Base-by-base conservation (phyloP, 2,113 vertebrate genomes). In the Paradoxurus hermaphroditus region DNA sequence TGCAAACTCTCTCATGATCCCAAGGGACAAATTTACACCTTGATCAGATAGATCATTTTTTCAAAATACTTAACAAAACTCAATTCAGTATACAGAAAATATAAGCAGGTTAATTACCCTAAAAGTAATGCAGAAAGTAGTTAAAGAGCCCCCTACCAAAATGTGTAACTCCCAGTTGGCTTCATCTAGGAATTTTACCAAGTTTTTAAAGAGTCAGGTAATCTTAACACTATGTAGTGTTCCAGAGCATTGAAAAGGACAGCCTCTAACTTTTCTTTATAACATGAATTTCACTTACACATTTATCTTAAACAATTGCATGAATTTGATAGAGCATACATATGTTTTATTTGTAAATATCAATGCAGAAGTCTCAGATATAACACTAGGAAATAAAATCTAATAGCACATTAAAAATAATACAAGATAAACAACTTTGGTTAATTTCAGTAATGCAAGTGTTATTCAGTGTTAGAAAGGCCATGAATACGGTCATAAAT, bases 381-480 rank as follows among this genome's bases (percentile, higher is more conserved):
- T 41, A 65, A 10, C 23, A 14, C 9, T 62, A 36, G 7, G 25
- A 83, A 82, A 77, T 39, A 91, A 5, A 94, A 27, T 62, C 11
- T 81, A 90, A 75, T 72, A 39, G 4, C 12, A 56, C 11, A 59
- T 82, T 78, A 78, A 79, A 88, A 84, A 77, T 29, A 70, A 73
- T 49, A 29, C 4, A 89, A 86, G 25, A 78, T 82, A 39, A 93
- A 67, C 25, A 53, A 34, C 36, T 83, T 3, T 56, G 73, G 41
- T 77, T 96, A 93, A 90, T 95, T 96, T 95, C 44, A 89, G 12
- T 75, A 96, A 78, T 86, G 21, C 11, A 91, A 46, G 15, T 39
- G 10, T 18, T 14, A 31, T 70, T 91, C 46, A n/a, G 8, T 67
- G 7, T 31, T 75, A 77, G 46, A 15, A 78, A 77, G 34, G 7